phyloP scores from a whole-genome alignment of 1,140 invertebrate species.

The Micrasema longulum region DNA sequence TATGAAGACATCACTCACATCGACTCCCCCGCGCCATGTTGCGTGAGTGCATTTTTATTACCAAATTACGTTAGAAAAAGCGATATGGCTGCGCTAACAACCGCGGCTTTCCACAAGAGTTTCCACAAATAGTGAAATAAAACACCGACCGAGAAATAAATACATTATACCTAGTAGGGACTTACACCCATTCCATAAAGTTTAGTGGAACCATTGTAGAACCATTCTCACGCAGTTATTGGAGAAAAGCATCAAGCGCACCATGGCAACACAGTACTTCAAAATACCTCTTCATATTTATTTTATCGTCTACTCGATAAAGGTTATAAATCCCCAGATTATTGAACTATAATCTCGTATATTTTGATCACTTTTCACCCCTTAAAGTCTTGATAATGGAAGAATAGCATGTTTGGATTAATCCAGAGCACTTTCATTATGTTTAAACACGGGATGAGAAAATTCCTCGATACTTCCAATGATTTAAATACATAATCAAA shows the following conservation, averaged over 20 bases:
- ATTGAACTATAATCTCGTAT: conserved; percentile 32
- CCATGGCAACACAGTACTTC: neutral
- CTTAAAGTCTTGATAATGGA: neutral
- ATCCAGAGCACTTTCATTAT: neutral
- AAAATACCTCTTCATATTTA: neutral
- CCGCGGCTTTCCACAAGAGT: conserved; percentile 19
- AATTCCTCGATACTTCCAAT: too few relatives aligned
- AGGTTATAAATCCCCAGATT: conserved; percentile 25
- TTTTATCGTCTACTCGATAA: conserved; percentile 18
- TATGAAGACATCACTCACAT: conserved; percentile 32
- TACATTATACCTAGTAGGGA: neutral
- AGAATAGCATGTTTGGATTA: conserved; percentile 20
- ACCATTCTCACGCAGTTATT: neutral
- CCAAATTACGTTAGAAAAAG: conserved; percentile 30
- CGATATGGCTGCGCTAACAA: conserved; percentile 35
- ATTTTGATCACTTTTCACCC: neutral
- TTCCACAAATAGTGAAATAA: conserved; percentile 32
- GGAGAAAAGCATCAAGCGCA: neutral
- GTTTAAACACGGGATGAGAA: neutral
- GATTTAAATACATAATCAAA: too few relatives aligned
- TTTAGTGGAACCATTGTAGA: neutral
- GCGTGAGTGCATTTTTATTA: conserved; percentile 41
- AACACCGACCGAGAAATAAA: conserved; percentile 23
- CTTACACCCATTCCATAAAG: too few relatives aligned
- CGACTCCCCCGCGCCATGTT: conserved; percentile 23